Percentiles rank a stretch among this genome's conserved stretches.
phyloP scores from a whole-genome alignment of 2,888 invertebrate species.

The Sisyra nigra region DNA sequence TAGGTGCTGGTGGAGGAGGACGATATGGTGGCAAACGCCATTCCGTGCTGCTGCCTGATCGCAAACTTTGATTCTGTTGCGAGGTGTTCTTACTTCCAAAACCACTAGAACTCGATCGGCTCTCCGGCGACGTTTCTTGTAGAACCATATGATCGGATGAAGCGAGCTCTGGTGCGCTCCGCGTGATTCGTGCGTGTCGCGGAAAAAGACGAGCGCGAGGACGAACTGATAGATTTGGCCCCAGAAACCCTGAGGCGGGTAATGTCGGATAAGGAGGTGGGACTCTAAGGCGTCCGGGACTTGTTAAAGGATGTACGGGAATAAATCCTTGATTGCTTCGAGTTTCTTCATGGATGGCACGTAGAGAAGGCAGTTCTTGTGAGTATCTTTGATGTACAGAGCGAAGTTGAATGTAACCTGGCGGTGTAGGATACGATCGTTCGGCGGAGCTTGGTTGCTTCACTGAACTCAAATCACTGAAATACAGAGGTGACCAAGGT shows the following conservation, averaged over 20 bases:
- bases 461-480: conserved; percentile 78
- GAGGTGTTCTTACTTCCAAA: conserved; percentile 82
- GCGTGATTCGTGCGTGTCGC: conserved; percentile 44
- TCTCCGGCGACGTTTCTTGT: conserved; percentile 70
- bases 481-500: conserved; percentile 60
- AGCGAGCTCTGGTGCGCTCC: conserved; percentile 48
- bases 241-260: conserved; percentile 21
- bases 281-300: conserved; percentile 32
- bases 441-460: conserved; percentile 65
- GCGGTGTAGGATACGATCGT: conserved; percentile 61
- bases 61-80: conserved; percentile 63
- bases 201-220: conserved; percentile 48
- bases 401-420: conserved; percentile 46
- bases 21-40: conserved; percentile 69
- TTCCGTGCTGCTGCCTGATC: conserved; percentile 55
- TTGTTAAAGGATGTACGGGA: conserved; percentile 42
- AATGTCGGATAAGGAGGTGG: conserved; percentile 20
- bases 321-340: conserved; percentile 36
- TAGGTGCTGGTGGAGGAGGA: conserved; percentile 44
- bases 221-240: conserved; percentile 25
- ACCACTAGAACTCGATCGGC: conserved; percentile 75
- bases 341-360: conserved; percentile 58
- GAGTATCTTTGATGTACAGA: conserved; percentile 51
- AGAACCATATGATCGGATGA: conserved; percentile 41
- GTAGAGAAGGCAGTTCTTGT: conserved; percentile 52